phyloP scores from a whole-genome alignment of 1,140 invertebrate genomes.

The Penaeus vannamei region DNA sequence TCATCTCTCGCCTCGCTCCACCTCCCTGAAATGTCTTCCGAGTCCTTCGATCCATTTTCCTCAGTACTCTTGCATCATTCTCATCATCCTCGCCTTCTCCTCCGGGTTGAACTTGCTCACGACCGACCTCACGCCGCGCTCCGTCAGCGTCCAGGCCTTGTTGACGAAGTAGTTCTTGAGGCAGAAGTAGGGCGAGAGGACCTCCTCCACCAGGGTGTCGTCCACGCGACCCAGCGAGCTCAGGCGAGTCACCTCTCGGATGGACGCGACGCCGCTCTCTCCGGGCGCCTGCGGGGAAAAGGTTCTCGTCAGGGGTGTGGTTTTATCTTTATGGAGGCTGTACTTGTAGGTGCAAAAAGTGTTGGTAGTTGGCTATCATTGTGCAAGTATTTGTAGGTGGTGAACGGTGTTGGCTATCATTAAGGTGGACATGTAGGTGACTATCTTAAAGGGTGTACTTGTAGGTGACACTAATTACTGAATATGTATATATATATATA shows the following conservation, averaged over 20 bases:
- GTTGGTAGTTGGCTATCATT: no score
- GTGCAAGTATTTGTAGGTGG: no score
- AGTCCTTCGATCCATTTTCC: neutral
- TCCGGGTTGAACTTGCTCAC: constrained; percentile 46
- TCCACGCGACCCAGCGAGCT: constrained; percentile 61
- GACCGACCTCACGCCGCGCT: constrained; percentile 52
- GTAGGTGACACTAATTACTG: no score
- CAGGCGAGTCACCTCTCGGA: constrained; percentile 56
- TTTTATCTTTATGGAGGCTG: neutral
- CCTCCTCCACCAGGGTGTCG: constrained; percentile 58
- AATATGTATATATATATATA: no score
- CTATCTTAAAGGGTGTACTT: no score
- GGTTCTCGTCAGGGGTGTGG: neutral
- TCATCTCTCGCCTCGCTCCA: neutral
- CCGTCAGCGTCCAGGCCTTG: constrained; percentile 65
- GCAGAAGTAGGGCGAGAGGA: constrained; percentile 67
- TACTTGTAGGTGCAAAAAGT: neutral
- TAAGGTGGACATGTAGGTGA: no score
- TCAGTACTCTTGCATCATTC: constrained; percentile 43
- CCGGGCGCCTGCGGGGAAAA: constrained; percentile 53
- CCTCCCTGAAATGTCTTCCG: neutral
- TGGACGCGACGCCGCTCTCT: constrained; percentile 64
- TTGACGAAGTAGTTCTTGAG: constrained; percentile 66
- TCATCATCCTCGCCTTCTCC: constrained; percentile 56
- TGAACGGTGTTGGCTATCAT: no score